Conservation (phyloP, 2,888 invertebrate genomes). For the Venustoraphidia nigricollis region DNA sequence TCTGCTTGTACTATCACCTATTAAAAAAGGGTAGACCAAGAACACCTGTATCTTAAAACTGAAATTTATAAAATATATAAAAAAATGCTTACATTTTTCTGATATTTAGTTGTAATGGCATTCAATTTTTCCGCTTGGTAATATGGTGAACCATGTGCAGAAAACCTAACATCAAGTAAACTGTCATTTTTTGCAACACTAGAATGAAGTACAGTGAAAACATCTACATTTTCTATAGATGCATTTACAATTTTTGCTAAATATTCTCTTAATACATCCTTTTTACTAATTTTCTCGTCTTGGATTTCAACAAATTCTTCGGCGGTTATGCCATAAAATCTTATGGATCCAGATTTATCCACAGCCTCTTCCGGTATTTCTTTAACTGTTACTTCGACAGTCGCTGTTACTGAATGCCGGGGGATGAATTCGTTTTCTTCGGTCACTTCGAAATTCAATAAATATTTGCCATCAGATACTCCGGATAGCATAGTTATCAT, state of each 20-base stretch:
- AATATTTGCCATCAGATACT: slow-evolving; percentile 59
- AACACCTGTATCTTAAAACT: slow-evolving; percentile 3
- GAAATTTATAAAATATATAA: not conserved
- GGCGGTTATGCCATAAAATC: slow-evolving; percentile 64
- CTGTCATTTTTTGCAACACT: slow-evolving; percentile 38
- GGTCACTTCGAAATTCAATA: slow-evolving; percentile 56
- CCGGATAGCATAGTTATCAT: slow-evolving; percentile 76
- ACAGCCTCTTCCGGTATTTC: slow-evolving; percentile 86
- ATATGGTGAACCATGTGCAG: slow-evolving; percentile 89
- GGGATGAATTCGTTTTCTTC: slow-evolving; percentile 46
- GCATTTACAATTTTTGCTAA: slow-evolving; percentile 61
- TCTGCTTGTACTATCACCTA: too few relatives aligned
- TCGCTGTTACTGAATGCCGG: slow-evolving; percentile 60
- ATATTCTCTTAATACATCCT: slow-evolving; percentile 42
- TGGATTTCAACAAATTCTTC: slow-evolving; percentile 66
- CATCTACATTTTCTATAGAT: slow-evolving; percentile 71
- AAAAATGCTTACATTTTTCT: slow-evolving; percentile 37
- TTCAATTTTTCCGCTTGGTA: slow-evolving; percentile 79
- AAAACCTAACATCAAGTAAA: slow-evolving; percentile 73
- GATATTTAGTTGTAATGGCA: slow-evolving; percentile 60
- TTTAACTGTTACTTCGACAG: slow-evolving; percentile 74
- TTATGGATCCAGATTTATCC: slow-evolving; percentile 78
- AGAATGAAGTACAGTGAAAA: slow-evolving; percentile 77
- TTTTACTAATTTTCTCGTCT: slow-evolving; percentile 43
- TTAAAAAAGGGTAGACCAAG: too few relatives aligned